A percentile compares a stretch with the other conserved stretches of the same genome.
These are phyloP conservation scores for Pogonomyrmex barbatus DNA, from an alignment of 1,140 invertebrate genomes.

Conservation along the genomic window DNA sequence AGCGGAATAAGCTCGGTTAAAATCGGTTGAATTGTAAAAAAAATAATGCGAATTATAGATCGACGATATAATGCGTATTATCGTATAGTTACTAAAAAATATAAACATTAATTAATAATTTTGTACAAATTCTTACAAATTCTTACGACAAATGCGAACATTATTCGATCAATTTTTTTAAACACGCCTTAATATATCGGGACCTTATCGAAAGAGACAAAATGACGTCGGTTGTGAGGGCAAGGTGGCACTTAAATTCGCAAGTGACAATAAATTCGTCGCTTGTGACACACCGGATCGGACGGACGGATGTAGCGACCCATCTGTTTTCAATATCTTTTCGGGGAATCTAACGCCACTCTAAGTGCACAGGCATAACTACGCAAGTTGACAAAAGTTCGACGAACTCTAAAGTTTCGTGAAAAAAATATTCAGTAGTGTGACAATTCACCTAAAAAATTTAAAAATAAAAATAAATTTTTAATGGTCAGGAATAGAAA, in stretches of 20 bases:
- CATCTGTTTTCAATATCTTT: conserved; percentile 81
- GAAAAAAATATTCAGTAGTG: not conserved
- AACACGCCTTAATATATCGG: not conserved
- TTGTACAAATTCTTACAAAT: not conserved
- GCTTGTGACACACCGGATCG: conserved; percentile 68
- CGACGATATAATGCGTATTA: not conserved
- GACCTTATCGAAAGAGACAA: conserved; percentile 66
- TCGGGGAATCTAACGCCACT: conserved; percentile 70
- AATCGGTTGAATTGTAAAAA: not conserved
- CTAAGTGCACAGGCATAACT: conserved; percentile 69
- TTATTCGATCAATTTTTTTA: conserved; percentile 64
- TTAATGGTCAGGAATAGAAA: too few species aligned
- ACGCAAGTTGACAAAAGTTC: conserved; percentile 43
- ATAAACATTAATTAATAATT: conserved; percentile 24
- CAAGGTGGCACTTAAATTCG: conserved; percentile 71
- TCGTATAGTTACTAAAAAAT: conserved; percentile 13
- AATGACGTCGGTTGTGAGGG: conserved; percentile 34
- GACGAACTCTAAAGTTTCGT: conserved; percentile 59
- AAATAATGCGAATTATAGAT: not conserved
- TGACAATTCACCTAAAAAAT: not conserved
- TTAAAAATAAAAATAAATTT: too few species aligned
- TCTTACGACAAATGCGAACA: not conserved
- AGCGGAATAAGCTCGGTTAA: not conserved
- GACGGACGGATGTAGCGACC: conserved; percentile 60
- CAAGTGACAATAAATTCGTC: conserved; percentile 72